These are phyloP conservation scores for Phalanger gymnotis DNA, from an alignment of 2,797 vertebrate species.

Conservation along the genomic window DNA sequence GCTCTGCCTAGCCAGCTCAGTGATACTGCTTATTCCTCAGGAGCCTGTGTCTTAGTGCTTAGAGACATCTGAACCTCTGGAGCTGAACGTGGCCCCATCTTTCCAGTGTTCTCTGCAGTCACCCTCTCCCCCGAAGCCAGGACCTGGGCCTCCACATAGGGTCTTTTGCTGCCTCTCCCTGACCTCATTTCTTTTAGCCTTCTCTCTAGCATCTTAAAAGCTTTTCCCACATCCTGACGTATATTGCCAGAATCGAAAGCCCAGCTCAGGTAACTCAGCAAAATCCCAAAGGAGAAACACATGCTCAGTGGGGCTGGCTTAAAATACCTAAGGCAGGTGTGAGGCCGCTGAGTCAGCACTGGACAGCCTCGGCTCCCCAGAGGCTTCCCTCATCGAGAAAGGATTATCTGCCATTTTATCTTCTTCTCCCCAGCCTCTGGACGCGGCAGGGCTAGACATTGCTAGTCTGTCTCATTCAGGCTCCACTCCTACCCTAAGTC, in stretches of 20 bases:
- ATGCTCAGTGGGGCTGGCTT: background rate
- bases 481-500: background rate
- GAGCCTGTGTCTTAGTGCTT: background rate
- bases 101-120: background rate
- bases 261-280: constrained; percentile 9
- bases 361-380: background rate
- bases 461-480: background rate
- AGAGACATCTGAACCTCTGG: background rate
- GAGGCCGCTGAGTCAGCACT: background rate
- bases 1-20: background rate
- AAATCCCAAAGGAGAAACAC: background rate
- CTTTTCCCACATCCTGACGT: background rate
- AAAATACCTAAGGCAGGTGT: constrained; percentile 20
- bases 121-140: background rate
- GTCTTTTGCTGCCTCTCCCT: background rate
- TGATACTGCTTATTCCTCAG: background rate
- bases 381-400: background rate
- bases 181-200: background rate
- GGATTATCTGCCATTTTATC: background rate
- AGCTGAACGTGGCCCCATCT: background rate
- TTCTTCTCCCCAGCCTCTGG: background rate
- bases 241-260: background rate
- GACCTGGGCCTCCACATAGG: background rate
- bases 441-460: background rate
- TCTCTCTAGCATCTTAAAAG: background rate